Evolutionary conservation across 2,797 vertebrate species (phyloP).

Genomic region (Kryptolebias ocellatus): DNA sequence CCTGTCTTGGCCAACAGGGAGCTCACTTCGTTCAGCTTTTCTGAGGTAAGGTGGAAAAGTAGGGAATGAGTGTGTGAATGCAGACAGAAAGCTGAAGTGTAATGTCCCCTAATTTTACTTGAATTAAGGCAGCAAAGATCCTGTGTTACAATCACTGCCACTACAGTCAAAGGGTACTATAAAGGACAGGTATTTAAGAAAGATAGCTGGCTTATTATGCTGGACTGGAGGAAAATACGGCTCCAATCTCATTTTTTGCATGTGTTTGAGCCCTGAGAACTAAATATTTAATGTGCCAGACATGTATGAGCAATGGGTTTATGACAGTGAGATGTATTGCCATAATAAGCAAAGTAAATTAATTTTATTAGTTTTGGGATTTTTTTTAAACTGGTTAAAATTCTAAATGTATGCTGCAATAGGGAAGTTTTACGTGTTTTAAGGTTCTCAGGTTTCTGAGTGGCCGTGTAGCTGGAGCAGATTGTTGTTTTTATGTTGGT

Average conservation of each 20-base stretch:
- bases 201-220: neutral
- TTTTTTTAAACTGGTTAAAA: too few relatives aligned
- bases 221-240: neutral
- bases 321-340: neutral
- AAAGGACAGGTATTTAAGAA: constrained; percentile 17
- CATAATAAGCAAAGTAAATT: neutral
- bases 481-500: constrained; percentile 44
- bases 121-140: constrained; percentile 43
- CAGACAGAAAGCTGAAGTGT: constrained; percentile 33
- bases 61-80: constrained; percentile 49
- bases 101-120: constrained; percentile 38
- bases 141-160: constrained; percentile 54
- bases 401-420: too few relatives aligned
- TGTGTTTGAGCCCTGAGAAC: constrained; percentile 3
- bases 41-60: constrained; percentile 84
- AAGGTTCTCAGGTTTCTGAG: neutral
- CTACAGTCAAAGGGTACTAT: constrained; percentile 19
- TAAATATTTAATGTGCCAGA: constrained; percentile 16
- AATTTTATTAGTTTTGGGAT: too few relatives aligned
- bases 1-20: constrained; percentile 84
- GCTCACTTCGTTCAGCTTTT: constrained; percentile 85
- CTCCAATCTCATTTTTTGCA: too few relatives aligned
- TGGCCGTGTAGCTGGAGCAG: constrained; percentile 6
- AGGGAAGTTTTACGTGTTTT: too few relatives aligned
- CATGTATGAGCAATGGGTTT: neutral